phyloP scores from a whole-genome alignment of 2,797 vertebrate species.

The Gobio occitaniae region DNA sequence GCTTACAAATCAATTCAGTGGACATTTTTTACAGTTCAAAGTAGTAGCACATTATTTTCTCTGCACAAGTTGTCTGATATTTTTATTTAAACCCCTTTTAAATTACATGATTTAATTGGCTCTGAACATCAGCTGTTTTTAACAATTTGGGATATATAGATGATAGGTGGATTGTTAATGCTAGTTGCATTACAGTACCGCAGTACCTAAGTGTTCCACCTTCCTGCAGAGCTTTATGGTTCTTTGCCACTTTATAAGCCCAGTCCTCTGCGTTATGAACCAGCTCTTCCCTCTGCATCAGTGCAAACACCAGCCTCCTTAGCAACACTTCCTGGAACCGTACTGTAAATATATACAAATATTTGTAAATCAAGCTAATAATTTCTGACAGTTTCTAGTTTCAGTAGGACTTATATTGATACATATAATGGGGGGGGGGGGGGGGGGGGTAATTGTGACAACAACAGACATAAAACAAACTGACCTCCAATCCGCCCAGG shows the following conservation, averaged over 20 bases:
- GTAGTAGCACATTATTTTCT: not conserved
- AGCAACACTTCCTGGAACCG: conserved; percentile 72
- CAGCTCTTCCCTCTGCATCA: conserved; percentile 68
- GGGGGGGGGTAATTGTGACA: not conserved
- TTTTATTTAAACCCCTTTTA: not conserved
- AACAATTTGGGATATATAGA: not conserved
- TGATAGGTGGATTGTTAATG: not conserved
- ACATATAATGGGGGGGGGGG: not conserved
- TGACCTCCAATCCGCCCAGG: conserved; percentile 62
- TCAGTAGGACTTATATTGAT: not conserved
- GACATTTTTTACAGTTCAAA: not conserved
- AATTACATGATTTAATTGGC: not conserved
- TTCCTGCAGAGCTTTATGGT: conserved; percentile 76
- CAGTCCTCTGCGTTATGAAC: conserved; percentile 69
- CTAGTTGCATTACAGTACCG: not conserved
- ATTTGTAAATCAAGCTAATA: not conserved
- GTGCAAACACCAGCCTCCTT: conserved; percentile 63
- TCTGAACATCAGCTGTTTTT: not conserved
- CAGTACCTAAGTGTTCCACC: conserved; percentile 79
- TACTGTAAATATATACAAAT: conserved; percentile 56
- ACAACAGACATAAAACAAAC: conserved; percentile 28
- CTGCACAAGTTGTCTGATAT: not conserved
- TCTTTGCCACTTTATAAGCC: conserved; percentile 74
- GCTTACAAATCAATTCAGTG: not conserved
- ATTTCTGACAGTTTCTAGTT: not conserved